Percentiles rank a stretch among this genome's conserved stretches.
Conservation (phyloP, 1,140 invertebrate genomes). For the Drosophila bocki region DNA sequence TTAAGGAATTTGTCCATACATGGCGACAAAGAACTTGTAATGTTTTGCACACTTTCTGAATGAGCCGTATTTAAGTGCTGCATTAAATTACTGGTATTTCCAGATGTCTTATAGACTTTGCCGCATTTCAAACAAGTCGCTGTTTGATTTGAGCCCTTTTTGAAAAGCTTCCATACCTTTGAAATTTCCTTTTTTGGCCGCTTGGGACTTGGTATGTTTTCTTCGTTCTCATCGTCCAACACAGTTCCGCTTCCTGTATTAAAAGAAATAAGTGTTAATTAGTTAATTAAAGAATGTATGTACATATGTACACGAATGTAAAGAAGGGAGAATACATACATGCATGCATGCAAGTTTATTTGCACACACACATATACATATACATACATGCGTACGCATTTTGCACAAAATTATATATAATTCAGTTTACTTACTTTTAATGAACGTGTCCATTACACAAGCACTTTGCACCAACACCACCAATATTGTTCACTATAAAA, state of each 20-base stretch:
- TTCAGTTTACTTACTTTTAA: conserved; percentile 1
- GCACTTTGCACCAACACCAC: neutral
- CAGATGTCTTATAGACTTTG: neutral
- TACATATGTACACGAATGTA: neutral
- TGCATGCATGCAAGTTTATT: too few species aligned
- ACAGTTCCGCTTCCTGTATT: neutral
- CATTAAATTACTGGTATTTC: neutral
- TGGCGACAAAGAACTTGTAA: neutral
- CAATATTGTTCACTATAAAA: neutral
- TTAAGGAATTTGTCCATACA: neutral
- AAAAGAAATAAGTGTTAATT: neutral
- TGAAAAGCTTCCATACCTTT: neutral
- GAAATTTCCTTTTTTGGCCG: neutral
- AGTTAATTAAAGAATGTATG: neutral
- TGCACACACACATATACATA: too few species aligned
- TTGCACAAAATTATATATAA: neutral
- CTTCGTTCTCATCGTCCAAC: neutral
- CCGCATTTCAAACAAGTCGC: neutral
- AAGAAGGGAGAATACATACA: too few species aligned
- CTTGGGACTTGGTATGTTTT: neutral
- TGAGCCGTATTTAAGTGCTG: neutral
- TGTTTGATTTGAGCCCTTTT: neutral
- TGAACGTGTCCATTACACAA: neutral
- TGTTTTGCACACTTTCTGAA: neutral
- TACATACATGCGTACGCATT: too few species aligned